phyloP scores from a whole-genome alignment of 2,797 vertebrate species.

The Semaprochilodus insignis region DNA sequence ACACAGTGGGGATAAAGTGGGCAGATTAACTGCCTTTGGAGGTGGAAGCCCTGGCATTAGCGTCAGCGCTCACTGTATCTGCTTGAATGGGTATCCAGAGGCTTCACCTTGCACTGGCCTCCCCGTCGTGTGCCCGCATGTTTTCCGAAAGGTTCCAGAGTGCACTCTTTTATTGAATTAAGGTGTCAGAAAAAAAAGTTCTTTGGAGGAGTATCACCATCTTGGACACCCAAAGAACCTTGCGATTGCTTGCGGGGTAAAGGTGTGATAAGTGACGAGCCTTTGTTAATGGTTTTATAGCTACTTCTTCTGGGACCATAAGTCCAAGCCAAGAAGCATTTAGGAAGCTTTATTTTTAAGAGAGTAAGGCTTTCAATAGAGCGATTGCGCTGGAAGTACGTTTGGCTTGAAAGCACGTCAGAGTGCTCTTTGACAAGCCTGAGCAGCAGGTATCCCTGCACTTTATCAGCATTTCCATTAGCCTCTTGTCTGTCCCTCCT shows the following conservation, averaged over 20 bases:
- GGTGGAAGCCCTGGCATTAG: conserved; percentile 66
- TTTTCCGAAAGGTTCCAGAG: conserved; percentile 29
- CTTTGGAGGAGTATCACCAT: not conserved
- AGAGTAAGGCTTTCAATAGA: not conserved
- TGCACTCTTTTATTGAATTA: not conserved
- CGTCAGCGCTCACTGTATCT: conserved; percentile 50
- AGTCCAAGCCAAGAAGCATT: not conserved
- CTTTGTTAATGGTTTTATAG: not conserved
- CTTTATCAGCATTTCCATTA: conserved; percentile 39
- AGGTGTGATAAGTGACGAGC: not conserved
- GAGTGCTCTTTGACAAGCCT: conserved; percentile 36
- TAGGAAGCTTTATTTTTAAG: not conserved
- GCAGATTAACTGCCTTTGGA: conserved; percentile 72
- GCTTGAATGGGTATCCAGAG: conserved; percentile 50
- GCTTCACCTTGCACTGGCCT: conserved; percentile 31
- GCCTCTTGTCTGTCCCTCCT: conserved; percentile 4
- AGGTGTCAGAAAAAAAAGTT: not conserved
- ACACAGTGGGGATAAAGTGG: conserved; percentile 69
- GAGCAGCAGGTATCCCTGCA: conserved; percentile 40
- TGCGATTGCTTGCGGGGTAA: too few species aligned
- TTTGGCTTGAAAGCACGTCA: conserved; percentile 40
- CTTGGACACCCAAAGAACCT: not conserved
- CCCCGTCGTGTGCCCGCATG: not conserved
- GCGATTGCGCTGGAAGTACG: not conserved
- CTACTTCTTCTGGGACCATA: not conserved